Base-by-base conservation (phyloP, 2,797 vertebrate genomes). In the Halcyon leucocephala region DNA sequence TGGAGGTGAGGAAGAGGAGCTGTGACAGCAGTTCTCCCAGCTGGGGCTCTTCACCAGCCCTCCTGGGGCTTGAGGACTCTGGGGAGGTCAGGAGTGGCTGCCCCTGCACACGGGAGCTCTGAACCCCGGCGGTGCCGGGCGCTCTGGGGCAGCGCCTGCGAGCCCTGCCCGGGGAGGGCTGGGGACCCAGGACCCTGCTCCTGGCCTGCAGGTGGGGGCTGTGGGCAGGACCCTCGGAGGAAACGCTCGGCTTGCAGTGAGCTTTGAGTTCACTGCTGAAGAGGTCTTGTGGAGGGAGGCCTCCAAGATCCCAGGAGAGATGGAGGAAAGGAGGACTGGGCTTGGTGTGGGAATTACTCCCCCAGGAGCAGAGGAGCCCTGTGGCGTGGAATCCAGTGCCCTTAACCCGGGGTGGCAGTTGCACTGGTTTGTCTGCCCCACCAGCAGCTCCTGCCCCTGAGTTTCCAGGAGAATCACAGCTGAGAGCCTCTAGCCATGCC, bases 91-190 rank as follows among this genome's bases (percentile, higher is more conserved):
- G 62, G 28, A 16, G 5, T 4, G 7, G n/a, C 22, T 46, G 35
- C 17, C 14, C 1, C n/a, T 37, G 41, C 55, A 25, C 31, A 21
- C 0, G 1, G 70, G 42, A 61, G 39, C 16, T 4, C 24, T 2
- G 28, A 67, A 7, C 15, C 7, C 26, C 37, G 9, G 33, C 1
- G 2, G 35, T 29, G 29, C 52, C 1, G 15, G 29, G 25, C 19
- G 12, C 17, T 14, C 19, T 0, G 2, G 7, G 22, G 9, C 5
- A 33, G 26, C 21, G 14, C 4, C 16, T 0, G 1, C 9, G 64
- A 7, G 48, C 29, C 33, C 37, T 46, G 39, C 11, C 0, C 22
- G 67, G 51, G 31, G 29, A 10, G 22, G 10, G 6, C 18, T 74
- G 31, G 13, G 48, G 46, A 22, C 52, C 46, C 44, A 57, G 78